phyloP scores from a whole-genome alignment of 2,888 invertebrate species.

The Leptopterna dolabrata region DNA sequence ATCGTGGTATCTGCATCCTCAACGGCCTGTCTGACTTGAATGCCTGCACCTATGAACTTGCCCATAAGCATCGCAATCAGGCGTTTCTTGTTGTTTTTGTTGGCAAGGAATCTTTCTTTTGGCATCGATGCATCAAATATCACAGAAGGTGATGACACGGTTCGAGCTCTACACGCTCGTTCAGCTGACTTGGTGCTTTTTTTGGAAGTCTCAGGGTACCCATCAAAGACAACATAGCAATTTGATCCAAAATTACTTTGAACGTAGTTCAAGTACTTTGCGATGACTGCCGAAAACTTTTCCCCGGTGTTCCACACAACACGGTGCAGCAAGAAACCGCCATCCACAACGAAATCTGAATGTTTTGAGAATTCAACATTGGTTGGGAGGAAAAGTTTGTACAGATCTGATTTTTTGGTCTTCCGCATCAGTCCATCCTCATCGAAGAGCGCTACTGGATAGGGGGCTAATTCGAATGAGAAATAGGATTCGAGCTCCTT shows the following conservation, averaged over 20 bases:
- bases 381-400: not conserved
- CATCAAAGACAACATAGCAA: not conserved
- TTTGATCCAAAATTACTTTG: not conserved
- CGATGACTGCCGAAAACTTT: not conserved
- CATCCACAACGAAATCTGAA: not conserved
- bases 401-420: not conserved
- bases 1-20: slow-evolving; percentile 8
- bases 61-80: not conserved
- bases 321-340: slow-evolving; percentile 10
- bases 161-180: not conserved
- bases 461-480: slow-evolving; percentile 59
- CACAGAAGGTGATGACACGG: not conserved
- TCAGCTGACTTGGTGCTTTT: not conserved
- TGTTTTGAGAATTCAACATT: not conserved
- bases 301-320: slow-evolving; percentile 27
- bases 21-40: not conserved
- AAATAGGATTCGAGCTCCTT: slow-evolving; percentile 61
- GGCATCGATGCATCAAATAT: not conserved
- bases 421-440: not conserved
- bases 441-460: slow-evolving; percentile 60
- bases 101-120: slow-evolving; percentile 10
- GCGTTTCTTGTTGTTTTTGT: slow-evolving; percentile 8
- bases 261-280: not conserved
- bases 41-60: not conserved
- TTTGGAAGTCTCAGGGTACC: not conserved